Evolutionary conservation across 1,140 invertebrate species (phyloP).

Genomic region (Megalonaias nervosa): DNA sequence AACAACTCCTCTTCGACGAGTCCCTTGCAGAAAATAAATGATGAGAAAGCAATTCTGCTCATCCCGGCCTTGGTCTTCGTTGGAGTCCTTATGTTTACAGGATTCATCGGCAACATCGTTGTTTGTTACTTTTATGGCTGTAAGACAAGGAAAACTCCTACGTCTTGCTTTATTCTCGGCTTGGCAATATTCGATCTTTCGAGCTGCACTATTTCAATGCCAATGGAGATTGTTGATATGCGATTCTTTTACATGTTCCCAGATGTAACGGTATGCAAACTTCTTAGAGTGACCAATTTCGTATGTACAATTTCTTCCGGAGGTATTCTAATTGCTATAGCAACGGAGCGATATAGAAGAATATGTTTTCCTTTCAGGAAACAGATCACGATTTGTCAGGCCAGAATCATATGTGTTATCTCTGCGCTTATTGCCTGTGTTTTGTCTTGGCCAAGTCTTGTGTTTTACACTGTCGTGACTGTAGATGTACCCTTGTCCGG

Average conservation of each 20-base stretch:
- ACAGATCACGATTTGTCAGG: constrained; percentile 24
- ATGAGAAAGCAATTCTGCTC: constrained; percentile 26
- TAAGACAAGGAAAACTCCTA: constrained; percentile 16
- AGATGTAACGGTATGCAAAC: constrained; percentile 32
- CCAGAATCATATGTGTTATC: constrained; percentile 13
- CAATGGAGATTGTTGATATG: constrained; percentile 49
- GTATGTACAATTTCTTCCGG: constrained; percentile 39
- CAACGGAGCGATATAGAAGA: constrained; percentile 44
- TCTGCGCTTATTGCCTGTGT: constrained; percentile 7
- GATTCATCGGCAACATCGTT: constrained; percentile 34
- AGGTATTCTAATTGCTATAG: constrained; percentile 41
- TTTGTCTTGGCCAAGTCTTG: constrained; percentile 22
- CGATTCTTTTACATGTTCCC: constrained; percentile 42
- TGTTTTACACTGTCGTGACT: constrained; percentile 20
- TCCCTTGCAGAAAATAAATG: constrained; percentile 21
- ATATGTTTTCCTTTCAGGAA: constrained; percentile 46
- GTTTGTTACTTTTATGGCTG: constrained; percentile 40
- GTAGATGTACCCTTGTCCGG: constrained; percentile 13
- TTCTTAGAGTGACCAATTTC: constrained; percentile 38
- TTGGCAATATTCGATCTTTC: constrained; percentile 51
- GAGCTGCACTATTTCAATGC: constrained; percentile 41
- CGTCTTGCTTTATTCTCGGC: constrained; percentile 40
- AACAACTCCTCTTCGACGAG: no score
- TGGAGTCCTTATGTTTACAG: constrained; percentile 32
- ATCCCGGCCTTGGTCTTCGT: constrained; percentile 37